These are phyloP conservation scores for Nipponia nippon DNA, from an alignment of 2,113 vertebrate genomes.

Conservation along the genomic window DNA sequence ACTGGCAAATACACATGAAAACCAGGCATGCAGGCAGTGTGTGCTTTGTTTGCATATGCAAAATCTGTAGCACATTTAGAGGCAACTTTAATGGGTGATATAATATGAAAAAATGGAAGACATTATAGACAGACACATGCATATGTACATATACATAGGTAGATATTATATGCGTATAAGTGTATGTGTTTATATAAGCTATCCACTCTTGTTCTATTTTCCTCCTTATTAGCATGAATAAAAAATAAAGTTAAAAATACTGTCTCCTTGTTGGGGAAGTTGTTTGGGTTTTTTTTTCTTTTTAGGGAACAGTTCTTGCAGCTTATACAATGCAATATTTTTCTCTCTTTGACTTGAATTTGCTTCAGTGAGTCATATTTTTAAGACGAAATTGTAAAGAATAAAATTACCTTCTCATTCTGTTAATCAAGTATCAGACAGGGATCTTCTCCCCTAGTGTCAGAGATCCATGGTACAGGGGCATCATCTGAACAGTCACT, in stretches of 20 bases:
- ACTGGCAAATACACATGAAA: neutral
- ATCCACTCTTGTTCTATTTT: neutral
- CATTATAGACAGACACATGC: neutral
- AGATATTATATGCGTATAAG: neutral
- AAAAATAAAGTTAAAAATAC: neutral
- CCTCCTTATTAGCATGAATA: neutral
- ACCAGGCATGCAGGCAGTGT: neutral
- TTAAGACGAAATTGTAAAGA: neutral
- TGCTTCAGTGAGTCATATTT: neutral
- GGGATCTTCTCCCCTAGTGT: neutral
- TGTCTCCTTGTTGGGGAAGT: accelerated
- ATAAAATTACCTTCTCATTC: neutral
- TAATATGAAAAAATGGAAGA: neutral
- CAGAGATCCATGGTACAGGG: neutral
- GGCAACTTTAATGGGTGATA: neutral
- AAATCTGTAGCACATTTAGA: neutral
- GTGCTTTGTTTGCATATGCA: neutral
- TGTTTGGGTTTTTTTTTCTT: accelerated
- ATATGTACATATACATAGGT: neutral
- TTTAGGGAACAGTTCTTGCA: neutral
- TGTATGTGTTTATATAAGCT: neutral
- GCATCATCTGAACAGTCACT: neutral
- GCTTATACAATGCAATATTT: neutral
- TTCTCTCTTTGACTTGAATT: neutral
- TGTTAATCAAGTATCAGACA: neutral